Percentiles rank a stretch among this genome's conserved stretches.
Conservation (phyloP, 2,888 invertebrate species). For the Tiliacea citrago region DNA sequence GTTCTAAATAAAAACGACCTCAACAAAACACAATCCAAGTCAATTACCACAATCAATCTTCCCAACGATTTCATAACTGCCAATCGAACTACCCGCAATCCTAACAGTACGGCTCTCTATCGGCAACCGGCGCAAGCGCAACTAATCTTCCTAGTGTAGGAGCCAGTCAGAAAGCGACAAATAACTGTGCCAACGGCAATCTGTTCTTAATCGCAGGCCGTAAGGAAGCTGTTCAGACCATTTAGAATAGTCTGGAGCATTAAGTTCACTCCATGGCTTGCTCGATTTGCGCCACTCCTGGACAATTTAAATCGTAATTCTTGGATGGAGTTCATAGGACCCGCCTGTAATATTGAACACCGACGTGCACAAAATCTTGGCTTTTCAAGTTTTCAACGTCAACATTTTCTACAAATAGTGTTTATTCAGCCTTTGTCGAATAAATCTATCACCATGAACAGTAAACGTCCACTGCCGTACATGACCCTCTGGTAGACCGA, state of each 20-base stretch:
- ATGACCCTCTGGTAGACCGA: background rate
- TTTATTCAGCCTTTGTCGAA: background rate
- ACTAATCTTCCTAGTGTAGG: slow-evolving; percentile 55
- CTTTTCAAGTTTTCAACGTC: background rate
- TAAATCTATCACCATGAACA: background rate
- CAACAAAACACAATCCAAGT: slow-evolving; percentile 10
- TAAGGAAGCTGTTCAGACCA: slow-evolving; percentile 57
- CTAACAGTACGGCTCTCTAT: slow-evolving; percentile 26
- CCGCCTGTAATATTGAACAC: background rate
- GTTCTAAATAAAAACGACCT: slow-evolving; percentile 2
- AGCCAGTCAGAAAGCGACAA: slow-evolving; percentile 61
- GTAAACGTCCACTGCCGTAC: background rate
- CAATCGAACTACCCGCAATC: slow-evolving; percentile 28
- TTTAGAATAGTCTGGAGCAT: slow-evolving; percentile 48
- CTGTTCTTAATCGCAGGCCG: slow-evolving; percentile 65
- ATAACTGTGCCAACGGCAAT: slow-evolving; percentile 65
- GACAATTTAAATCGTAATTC: slow-evolving; percentile 17
- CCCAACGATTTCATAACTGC: slow-evolving; percentile 39
- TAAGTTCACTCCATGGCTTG: slow-evolving; percentile 36
- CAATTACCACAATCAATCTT: slow-evolving; percentile 36
- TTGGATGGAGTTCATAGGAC: background rate
- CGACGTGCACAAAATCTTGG: background rate
- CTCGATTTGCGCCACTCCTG: slow-evolving; percentile 23
- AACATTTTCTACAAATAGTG: no score
- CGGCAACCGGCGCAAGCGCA: slow-evolving; percentile 33